Conservation (phyloP, 2,113 vertebrate species). For the Mormyrus lacerda region DNA sequence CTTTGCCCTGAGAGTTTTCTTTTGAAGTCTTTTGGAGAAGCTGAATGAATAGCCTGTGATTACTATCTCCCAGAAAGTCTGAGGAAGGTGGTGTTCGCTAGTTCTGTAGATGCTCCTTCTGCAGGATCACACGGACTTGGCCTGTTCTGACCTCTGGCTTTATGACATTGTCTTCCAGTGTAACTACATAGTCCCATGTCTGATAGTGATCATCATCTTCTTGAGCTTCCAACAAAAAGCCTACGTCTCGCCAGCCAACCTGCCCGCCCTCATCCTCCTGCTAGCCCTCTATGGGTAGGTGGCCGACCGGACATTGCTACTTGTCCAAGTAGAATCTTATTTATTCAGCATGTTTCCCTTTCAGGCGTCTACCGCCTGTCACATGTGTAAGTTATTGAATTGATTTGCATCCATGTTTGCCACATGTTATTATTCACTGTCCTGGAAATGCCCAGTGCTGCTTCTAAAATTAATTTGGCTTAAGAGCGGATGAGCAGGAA, state of each 20-base stretch:
- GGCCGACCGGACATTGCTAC: not conserved
- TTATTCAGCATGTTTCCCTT: not conserved
- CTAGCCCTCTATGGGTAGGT: conserved; percentile 89
- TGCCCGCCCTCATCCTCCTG: conserved; percentile 84
- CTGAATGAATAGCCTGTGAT: not conserved
- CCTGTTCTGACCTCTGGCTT: not conserved
- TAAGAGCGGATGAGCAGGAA: not conserved
- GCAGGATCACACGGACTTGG: not conserved
- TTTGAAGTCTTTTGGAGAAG: not conserved
- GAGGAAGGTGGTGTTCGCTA: not conserved
- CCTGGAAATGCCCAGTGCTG: not conserved
- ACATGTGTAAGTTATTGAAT: not conserved
- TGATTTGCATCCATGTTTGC: not conserved
- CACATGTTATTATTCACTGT: not conserved
- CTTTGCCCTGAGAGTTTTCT: not conserved
- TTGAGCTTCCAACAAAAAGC: conserved; percentile 94
- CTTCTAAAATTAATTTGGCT: not conserved
- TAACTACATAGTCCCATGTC: conserved; percentile 86
- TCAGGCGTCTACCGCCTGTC: not conserved
- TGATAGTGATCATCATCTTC: conserved; percentile 89
- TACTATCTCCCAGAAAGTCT: not conserved
- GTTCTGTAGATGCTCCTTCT: not conserved
- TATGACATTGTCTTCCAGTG: conserved; percentile 58
- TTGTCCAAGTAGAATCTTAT: not conserved
- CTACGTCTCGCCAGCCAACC: conserved; percentile 85